Percentiles rank a stretch among this genome's conserved stretches.
These are phyloP conservation scores for Corbicula japonica DNA, from an alignment of 2,888 invertebrate genomes.

Conservation along the genomic window DNA sequence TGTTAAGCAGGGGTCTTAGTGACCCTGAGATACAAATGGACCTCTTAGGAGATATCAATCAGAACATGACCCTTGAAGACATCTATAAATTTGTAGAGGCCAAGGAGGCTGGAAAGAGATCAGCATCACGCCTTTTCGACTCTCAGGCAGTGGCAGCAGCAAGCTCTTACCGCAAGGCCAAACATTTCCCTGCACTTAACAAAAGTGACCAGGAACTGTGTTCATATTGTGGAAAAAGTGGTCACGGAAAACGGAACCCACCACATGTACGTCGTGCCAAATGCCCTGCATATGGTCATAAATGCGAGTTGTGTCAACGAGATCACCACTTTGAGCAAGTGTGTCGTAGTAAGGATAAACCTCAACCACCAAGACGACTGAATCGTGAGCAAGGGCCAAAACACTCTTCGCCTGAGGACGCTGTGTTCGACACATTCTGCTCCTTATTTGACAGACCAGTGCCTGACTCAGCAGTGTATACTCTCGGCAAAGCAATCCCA, in stretches of 20 bases:
- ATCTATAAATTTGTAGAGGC: too few relatives aligned
- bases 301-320: conserved; percentile 56
- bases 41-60: conserved; percentile 49
- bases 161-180: too few relatives aligned
- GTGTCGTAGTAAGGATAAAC: conserved; percentile 57
- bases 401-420: conserved; percentile 13
- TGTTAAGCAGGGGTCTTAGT: conserved; percentile 29
- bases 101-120: too few relatives aligned
- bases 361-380: background rate
- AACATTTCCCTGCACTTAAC: too few relatives aligned
- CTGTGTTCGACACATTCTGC: conserved; percentile 58
- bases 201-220: too few relatives aligned
- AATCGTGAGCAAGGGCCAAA: too few relatives aligned
- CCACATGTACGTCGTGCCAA: conserved; percentile 37
- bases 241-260: conserved; percentile 63
- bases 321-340: conserved; percentile 60
- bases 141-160: too few relatives aligned
- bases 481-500: background rate
- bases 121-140: too few relatives aligned
- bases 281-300: conserved; percentile 66
- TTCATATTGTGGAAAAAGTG: conserved; percentile 67
- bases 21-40: conserved; percentile 57
- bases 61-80: too few relatives aligned
- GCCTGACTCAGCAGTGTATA: background rate
- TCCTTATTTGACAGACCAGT: too few relatives aligned